Percentiles rank a stretch among this genome's conserved stretches.
Evolutionary conservation across 2,888 invertebrate species (phyloP).

Genomic region (Meteorus cinctellus): DNA sequence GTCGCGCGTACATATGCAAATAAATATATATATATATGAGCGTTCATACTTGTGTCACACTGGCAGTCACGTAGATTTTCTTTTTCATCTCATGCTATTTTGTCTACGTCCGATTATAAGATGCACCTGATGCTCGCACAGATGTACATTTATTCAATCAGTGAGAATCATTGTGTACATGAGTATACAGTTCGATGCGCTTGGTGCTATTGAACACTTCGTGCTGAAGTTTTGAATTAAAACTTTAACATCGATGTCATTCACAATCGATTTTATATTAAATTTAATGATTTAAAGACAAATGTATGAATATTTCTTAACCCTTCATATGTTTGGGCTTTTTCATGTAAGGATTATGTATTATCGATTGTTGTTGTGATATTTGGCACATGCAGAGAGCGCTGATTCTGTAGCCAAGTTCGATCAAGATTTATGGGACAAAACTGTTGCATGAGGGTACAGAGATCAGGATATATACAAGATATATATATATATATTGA

Average conservation of each 20-base stretch:
- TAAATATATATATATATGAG: constrained; percentile 31
- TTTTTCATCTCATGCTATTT: background rate
- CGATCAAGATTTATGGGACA: constrained; percentile 32
- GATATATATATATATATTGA: background rate
- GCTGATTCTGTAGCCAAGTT: constrained; percentile 17
- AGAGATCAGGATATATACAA: background rate
- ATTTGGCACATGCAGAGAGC: background rate
- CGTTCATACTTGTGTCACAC: constrained; percentile 36
- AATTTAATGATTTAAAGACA: background rate
- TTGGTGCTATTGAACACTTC: too few species aligned
- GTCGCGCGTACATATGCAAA: constrained; percentile 40
- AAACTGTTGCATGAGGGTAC: constrained; percentile 33
- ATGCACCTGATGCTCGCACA: constrained; percentile 24
- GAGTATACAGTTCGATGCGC: background rate
- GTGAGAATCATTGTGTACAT: background rate
- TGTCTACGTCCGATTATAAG: constrained; percentile 23
- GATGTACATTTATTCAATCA: background rate
- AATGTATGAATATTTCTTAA: background rate
- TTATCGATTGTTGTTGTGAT: background rate
- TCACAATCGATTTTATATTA: too few species aligned
- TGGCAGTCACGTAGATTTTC: background rate
- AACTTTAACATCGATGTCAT: too few species aligned
- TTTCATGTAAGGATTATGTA: background rate
- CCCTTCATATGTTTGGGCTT: background rate
- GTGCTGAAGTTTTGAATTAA: background rate